Base-by-base conservation (phyloP, 1,140 invertebrate species). In the Brevipalpus yothersi region DNA sequence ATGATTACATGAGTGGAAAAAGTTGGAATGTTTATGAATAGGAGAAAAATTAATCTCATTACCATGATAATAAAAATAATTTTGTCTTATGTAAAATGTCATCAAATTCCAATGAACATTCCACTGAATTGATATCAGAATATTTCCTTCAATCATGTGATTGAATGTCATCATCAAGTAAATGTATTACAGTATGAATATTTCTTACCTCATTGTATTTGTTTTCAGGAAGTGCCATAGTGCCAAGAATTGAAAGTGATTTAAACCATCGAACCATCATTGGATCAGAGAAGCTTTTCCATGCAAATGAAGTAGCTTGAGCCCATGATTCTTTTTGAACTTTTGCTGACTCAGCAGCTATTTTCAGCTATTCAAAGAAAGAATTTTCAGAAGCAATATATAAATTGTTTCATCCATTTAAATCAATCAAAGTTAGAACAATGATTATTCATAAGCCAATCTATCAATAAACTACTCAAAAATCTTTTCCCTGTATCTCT, bases 161-260 rank as follows among this genome's bases (percentile, higher is more conserved):
- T 15, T 15, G 7, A 47, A 47, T 31, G 31, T 31, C 31, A 31
- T 31, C 31, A 45, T 45, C 10, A 45, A 11, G 43, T 11, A n/a
- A 45, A 45, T 11, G 43, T 11, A n/a, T 11, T 45, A 45, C 10
- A 45, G n/a, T n/a, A n/a, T n/a, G n/a, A n/a, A n/a, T n/a, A n/a
- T n/a, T 7, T 19, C 11, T 55, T 55, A 91, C 86, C 68, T 85
- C 78, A 64, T 86, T 82, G 1, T 89, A 72, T 64, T 86, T 82
- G 67, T 81, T 75, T 66, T 82, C 78, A 0, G 80, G 74, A 49
- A 90, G 71, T 1, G 81, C 82, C 0, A 82, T 71, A 0, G 76
- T 73, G 0, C 89, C 90, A 1, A 88, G 81, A 51, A 82, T 79
- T 11, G 83, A 82, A 31, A 90, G 75, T 59, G 82, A 77, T 66